phyloP scores from a whole-genome alignment of 2,797 vertebrate genomes.

The Aeoliscus strigatus region DNA sequence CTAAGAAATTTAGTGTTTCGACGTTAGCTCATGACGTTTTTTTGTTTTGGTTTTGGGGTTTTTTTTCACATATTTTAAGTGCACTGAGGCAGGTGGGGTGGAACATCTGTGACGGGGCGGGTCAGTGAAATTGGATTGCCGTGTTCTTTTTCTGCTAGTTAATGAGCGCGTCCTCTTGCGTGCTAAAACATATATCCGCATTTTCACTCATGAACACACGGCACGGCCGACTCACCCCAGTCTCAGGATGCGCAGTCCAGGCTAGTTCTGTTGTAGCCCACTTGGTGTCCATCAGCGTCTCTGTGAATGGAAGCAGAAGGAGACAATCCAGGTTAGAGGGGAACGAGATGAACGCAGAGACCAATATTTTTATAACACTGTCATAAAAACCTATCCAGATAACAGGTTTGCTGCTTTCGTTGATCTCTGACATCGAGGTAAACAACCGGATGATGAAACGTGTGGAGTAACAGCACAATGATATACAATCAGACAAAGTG shows the following conservation, averaged over 20 bases:
- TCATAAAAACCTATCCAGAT: constrained; percentile 60
- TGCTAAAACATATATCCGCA: constrained; percentile 6
- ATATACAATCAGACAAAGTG: constrained; percentile 32
- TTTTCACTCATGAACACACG: background rate
- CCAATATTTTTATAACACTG: constrained; percentile 44
- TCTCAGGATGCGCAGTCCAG: constrained; percentile 94
- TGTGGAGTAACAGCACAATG: constrained; percentile 9
- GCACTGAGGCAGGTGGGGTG: constrained; percentile 5
- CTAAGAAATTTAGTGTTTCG: constrained; percentile 34
- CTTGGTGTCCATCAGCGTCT: constrained; percentile 97
- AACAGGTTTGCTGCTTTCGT: constrained; percentile 7
- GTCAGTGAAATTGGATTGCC: constrained; percentile 38
- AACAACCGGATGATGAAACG: constrained; percentile 23
- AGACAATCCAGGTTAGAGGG: constrained; percentile 42
- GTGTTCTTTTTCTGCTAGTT: constrained; percentile 33
- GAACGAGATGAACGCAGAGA: constrained; percentile 23
- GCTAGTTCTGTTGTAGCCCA: constrained; percentile 96
- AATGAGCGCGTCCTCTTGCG: constrained; percentile 34
- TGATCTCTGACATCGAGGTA: constrained; percentile 25
- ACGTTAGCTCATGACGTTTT: constrained; percentile 21
- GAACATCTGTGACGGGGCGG: constrained; percentile 43
- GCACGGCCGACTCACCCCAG: constrained; percentile 81
- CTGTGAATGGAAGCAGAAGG: constrained; percentile 69
- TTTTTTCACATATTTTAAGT: constrained; percentile 23
- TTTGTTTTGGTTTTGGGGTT: too few species aligned